Percentiles rank a stretch among this genome's conserved stretches.
These are phyloP conservation scores for Enteromius anoplus DNA, from an alignment of 2,797 vertebrate species.

Conservation along the genomic window DNA sequence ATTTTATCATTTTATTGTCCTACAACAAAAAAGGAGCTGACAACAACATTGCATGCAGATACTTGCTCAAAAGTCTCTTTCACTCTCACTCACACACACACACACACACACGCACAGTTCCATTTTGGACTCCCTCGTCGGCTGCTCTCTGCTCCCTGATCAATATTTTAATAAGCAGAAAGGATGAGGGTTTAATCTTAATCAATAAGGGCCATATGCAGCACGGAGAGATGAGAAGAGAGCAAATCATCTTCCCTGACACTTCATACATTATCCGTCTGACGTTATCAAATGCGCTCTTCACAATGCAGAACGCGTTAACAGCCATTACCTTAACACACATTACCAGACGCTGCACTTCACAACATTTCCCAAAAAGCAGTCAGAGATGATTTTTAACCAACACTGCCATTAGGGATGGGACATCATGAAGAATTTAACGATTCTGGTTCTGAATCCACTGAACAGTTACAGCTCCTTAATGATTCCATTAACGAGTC, in stretches of 20 bases:
- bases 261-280: conserved; percentile 46
- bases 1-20: conserved; percentile 41
- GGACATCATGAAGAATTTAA: conserved; percentile 4
- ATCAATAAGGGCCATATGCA: conserved; percentile 70
- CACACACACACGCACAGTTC: conserved; percentile 12
- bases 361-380: conserved; percentile 37
- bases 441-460: neutral
- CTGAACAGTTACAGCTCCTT: conserved; percentile 13
- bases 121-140: conserved; percentile 36
- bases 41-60: conserved; percentile 39
- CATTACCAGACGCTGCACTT: conserved; percentile 36
- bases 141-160: conserved; percentile 67
- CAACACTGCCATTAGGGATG: neutral
- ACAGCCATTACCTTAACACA: conserved; percentile 42
- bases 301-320: conserved; percentile 34
- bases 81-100: conserved; percentile 21
- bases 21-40: conserved; percentile 48
- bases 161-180: conserved; percentile 82
- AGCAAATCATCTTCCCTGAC: conserved; percentile 59
- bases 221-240: conserved; percentile 52
- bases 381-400: conserved; percentile 13
- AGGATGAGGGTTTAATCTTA: conserved; percentile 76
- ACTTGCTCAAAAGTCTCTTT: conserved; percentile 3
- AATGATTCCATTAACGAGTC: conserved; percentile 9
- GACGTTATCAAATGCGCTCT: conserved; percentile 33